Evolutionary conservation across 1,140 invertebrate species (phyloP).

Genomic region (Oscheius sp.): DNA sequence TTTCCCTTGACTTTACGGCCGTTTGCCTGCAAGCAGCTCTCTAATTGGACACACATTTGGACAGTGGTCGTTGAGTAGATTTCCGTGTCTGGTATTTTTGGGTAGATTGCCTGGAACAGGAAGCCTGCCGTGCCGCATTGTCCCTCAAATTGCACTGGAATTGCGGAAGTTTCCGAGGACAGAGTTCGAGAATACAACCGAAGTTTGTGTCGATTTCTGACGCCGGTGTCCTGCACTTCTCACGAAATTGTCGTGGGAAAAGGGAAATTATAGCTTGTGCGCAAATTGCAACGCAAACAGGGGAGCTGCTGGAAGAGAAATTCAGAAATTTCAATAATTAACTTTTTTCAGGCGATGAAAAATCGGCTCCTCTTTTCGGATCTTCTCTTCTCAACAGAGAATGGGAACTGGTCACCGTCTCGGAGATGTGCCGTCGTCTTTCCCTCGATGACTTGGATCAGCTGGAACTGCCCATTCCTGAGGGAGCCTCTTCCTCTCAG

Average conservation of each 20-base stretch:
- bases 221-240: background rate
- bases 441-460: constrained; percentile 57
- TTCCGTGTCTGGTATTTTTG: too few relatives aligned
- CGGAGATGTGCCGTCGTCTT: constrained; percentile 62
- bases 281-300: too few relatives aligned
- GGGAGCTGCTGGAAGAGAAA: too few relatives aligned
- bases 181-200: background rate
- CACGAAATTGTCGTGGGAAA: too few relatives aligned
- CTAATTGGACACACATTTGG: too few relatives aligned
- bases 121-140: background rate
- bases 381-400: constrained; percentile 53
- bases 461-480: constrained; percentile 55
- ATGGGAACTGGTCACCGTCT: constrained; percentile 63
- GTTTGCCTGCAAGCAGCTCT: too few relatives aligned
- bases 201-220: background rate
- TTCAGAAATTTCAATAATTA: too few relatives aligned
- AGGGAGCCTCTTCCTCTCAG: constrained; percentile 52
- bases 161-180: background rate
- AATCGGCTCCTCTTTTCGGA: constrained; percentile 35
- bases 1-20: too few relatives aligned
- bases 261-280: too few relatives aligned
- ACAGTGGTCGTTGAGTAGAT: too few relatives aligned
- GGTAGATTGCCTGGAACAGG: too few relatives aligned
- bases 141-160: background rate
- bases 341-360: constrained; percentile 35